Percentiles rank a stretch among this genome's conserved stretches.
These are phyloP conservation scores for Neosilurus hyrtlii DNA, from an alignment of 2,797 vertebrate genomes.

Conservation along the genomic window DNA sequence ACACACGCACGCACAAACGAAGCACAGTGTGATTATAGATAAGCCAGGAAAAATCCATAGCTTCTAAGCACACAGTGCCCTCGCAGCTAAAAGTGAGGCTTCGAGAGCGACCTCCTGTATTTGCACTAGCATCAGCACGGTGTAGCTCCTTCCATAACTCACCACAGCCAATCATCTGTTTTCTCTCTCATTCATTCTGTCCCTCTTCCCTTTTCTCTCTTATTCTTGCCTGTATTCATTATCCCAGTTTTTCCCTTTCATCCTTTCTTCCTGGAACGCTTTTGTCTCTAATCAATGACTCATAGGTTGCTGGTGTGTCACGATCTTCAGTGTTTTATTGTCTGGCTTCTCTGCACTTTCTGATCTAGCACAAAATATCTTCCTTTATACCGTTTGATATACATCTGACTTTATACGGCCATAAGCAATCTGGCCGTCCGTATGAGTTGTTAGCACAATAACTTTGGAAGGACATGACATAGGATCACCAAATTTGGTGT, in stretches of 20 bases:
- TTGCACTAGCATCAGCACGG: not conserved
- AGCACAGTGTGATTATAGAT: conserved; percentile 13
- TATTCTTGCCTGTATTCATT: conserved; percentile 13
- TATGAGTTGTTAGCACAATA: too few species aligned
- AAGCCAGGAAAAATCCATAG: conserved; percentile 20
- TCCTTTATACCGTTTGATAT: not conserved
- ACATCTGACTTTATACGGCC: not conserved
- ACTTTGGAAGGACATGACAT: too few species aligned
- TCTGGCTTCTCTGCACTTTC: not conserved
- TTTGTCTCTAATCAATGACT: conserved; percentile 29
- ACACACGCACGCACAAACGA: not conserved
- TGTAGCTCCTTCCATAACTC: not conserved
- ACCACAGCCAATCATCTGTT: not conserved
- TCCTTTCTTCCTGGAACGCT: not conserved
- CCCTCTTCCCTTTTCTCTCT: conserved; percentile 3
- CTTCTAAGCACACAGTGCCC: conserved; percentile 15
- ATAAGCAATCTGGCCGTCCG: too few species aligned
- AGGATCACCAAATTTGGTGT: too few species aligned
- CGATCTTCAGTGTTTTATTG: not conserved
- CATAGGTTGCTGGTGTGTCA: not conserved
- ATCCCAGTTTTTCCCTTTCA: conserved; percentile 11
- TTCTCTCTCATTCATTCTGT: conserved; percentile 9
- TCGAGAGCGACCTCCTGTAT: conserved; percentile 16
- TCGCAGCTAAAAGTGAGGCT: conserved; percentile 5
- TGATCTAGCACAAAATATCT: too few species aligned